Percentiles rank a stretch among this genome's conserved stretches.
Conservation (phyloP, 2,888 invertebrate genomes). For the Harmothoe impar region DNA sequence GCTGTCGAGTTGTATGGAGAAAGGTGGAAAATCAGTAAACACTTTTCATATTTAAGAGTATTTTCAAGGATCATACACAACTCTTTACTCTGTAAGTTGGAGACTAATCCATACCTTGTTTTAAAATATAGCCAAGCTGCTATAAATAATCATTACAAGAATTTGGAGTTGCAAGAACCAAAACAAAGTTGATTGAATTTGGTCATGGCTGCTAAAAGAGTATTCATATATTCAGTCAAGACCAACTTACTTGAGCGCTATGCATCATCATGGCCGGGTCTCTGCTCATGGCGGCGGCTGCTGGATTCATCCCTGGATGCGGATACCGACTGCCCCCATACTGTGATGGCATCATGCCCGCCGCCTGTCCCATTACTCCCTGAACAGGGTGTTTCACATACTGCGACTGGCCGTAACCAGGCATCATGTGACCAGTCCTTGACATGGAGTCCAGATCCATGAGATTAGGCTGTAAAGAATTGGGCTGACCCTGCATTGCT, state of each 20-base stretch:
- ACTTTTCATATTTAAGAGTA: neutral
- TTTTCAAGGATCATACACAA: no score
- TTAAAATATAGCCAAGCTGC: no score
- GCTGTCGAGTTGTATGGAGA: neutral
- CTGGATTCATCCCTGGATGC: neutral
- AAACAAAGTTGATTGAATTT: neutral
- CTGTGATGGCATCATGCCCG: neutral
- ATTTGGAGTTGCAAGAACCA: neutral
- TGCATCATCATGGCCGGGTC: conserved; percentile 40
- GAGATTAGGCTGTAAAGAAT: neutral
- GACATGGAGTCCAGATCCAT: conserved; percentile 8
- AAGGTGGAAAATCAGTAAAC: neutral
- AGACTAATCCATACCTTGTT: no score
- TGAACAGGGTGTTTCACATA: neutral
- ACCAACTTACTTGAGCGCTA: conserved; percentile 7
- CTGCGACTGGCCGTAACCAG: conserved; percentile 19
- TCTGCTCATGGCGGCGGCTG: conserved; percentile 35
- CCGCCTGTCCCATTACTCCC: neutral
- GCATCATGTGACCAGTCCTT: conserved; percentile 8
- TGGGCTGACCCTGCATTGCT: neutral
- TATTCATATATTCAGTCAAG: no score
- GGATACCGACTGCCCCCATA: conserved; percentile 16
- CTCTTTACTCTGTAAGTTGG: no score
- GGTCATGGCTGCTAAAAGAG: no score
- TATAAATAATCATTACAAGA: neutral